Conservation (phyloP, 2,888 invertebrate species). For the Troglohyphantes excavatus region DNA sequence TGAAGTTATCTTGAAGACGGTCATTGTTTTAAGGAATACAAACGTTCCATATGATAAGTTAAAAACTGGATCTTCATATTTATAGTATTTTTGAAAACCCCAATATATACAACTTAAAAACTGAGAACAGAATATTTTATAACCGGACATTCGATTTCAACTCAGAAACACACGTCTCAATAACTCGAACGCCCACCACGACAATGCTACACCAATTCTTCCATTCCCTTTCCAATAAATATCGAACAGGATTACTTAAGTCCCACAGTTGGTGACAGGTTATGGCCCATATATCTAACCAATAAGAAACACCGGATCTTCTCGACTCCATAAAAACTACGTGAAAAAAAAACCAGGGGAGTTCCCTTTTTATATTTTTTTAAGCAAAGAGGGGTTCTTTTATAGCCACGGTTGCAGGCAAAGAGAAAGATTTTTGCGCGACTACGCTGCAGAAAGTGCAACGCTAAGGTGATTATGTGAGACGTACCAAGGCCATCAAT, state of each 20-base stretch:
- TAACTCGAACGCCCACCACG: neutral
- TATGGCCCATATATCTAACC: slow-evolving; percentile 69
- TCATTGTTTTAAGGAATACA: no score
- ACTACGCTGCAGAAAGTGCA: slow-evolving; percentile 25
- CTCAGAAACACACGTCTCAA: slow-evolving; percentile 8
- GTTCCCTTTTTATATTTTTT: slow-evolving; percentile 39
- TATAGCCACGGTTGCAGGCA: slow-evolving; percentile 42
- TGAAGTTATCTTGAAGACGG: no score
- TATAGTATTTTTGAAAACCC: no score
- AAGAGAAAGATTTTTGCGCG: slow-evolving; percentile 61
- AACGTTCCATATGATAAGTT: no score
- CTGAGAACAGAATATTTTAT: neutral
- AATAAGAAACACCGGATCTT: slow-evolving; percentile 60
- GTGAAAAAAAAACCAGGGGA: slow-evolving; percentile 22
- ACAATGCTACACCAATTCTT: slow-evolving; percentile 1
- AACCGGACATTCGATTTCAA: neutral
- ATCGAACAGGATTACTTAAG: slow-evolving; percentile 67
- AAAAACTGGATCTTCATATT: no score
- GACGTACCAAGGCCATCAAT: slow-evolving; percentile 65
- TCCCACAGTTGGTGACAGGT: slow-evolving; percentile 63
- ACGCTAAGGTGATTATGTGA: slow-evolving; percentile 66
- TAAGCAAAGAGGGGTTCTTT: slow-evolving; percentile 20
- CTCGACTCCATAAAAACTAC: slow-evolving; percentile 50
- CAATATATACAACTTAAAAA: no score
- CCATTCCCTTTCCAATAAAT: slow-evolving; percentile 52